Evolutionary conservation across 2,113 vertebrate species (phyloP), one percentile per base, ranked within the genome.

Genomic region (Chloropsis hardwickii): DNA sequence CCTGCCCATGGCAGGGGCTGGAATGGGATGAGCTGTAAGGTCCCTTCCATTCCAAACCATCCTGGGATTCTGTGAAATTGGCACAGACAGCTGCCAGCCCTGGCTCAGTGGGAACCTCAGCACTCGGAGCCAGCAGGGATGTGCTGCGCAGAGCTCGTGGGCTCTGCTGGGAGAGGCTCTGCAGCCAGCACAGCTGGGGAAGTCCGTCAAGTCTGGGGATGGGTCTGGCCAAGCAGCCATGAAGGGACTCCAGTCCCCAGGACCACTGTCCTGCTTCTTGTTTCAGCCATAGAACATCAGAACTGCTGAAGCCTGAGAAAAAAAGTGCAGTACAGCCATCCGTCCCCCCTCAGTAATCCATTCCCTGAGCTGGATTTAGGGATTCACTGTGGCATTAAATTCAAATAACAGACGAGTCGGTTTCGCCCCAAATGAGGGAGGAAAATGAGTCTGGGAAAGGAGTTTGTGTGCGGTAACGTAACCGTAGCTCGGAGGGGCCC

Each of bases 291-390:
- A 23, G 62, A 70, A 57, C 45, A 77, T 42, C 84, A 31, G 42
- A 80, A 37, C 48, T 48, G 22, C 28, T 21, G 66, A 69, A 95
- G 79, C 76, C 90, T 93, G 88, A 92, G 93, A 91, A 93, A 77
- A 45, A 86, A 71, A 37, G 0, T 25, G 17, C 3, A 1, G 37
- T 33, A 61, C 84, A 80, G 62, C 61, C 69, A 20, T 96, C 47
- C 85, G 80, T 92, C 67, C 93, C 92, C 77, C 53, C 56, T 60
- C 40, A 69, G n/a, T 97, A 96, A 97, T 97, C 93, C 88, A 42
- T 73, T 90, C 95, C 89, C 91, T 31, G 88, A 92, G 82, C 76
- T 80, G 94, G 96, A 96, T 96, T 96, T 96, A 94, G 79, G 90
- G 93, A 96, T 94, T 94, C 90, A 87, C 89, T 83, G 61, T 87